Base-by-base conservation (phyloP, 1,140 invertebrate genomes). In the Harpegnathos saltator region DNA sequence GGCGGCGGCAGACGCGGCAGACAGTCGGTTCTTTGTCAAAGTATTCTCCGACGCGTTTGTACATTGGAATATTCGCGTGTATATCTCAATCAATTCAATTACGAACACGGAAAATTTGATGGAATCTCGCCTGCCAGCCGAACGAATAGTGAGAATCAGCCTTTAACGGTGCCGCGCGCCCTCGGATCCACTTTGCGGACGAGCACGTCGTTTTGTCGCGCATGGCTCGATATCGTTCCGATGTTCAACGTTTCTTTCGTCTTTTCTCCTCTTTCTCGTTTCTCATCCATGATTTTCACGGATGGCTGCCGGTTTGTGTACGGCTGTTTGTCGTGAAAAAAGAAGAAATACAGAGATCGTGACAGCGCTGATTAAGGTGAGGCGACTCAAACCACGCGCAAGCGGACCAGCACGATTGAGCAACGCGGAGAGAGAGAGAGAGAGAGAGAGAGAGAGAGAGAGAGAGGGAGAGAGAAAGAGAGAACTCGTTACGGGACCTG, bases 291-390 rank as follows among this genome's bases (percentile, higher is more conserved):
- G 48, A 4, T 54, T 66, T 77, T 77, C 61, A 50, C 48, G 66
- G 29, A 66, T 77, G n/a, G n/a, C n/a, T 54, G 44, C 62, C 15
- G 74, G 26, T 56, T 77, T 77, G 38, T 77, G 73, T 19, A 24
- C 5, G 22, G 59, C 11, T 71, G 78, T 80, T 85, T 84, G 63
- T 62, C 48, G 71, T 17, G 5, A 65, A 63, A 56, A 54, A 77
- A 14, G n/a, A 22, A 71, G 17, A 68, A 54, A 68, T 24, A 62
- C 26, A 61, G 12, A 54, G 44, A 74, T 85, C 73, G 69, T 66
- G 72, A 75, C 78, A 72, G 58, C 48, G 48, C 83, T 90, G 88
- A 90, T 91, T 90, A 86, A 89, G 89, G 88, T 80, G 88, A 91
- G 88, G 88, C 83, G 56, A 63, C 29, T 84, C 52, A 72, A 88